Base-by-base conservation (phyloP, 2,797 vertebrate species). In the Chaunax sp. region DNA sequence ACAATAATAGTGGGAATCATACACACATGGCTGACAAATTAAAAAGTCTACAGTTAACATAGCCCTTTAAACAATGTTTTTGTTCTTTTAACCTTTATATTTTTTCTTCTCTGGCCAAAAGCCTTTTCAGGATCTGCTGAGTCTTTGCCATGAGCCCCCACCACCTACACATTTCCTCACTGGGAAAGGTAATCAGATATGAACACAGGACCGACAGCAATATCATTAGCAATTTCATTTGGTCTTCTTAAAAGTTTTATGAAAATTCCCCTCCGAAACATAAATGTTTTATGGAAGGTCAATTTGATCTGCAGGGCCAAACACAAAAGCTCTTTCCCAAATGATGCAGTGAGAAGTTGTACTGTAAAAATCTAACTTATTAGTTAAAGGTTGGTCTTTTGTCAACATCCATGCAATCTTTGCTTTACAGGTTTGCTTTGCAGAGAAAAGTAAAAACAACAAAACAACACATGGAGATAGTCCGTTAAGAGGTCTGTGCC, bases 251-350 rank as follows among this genome's bases (percentile, higher is more conserved):
- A 73, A 78, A 76, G 28, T 71, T 81, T 87, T 69, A 78, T 81
- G 64, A 76, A 87, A 79, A 73, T 51, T 66, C 70, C 35, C 46
- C 41, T 60, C 8, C 28, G 44, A 75, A 72, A 84, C 50, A 78
- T 64, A 75, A 83, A 75, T 19, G 30, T 74, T 84, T 85, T 77
- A 86, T 73, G 33, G 64, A 77, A 81, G 82, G 84, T 86, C 75
- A 75, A 40, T 78, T 82, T 72, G 28, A 66, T 82, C 65, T 82
- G 68, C 38, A 73, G 67, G 75, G 72, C 43, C 15, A 49, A 75
- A 64, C 56, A 40, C 54, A 71, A 79, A 85, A 71, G 66, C 57
- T 66, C 65, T 78, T 77, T 63, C 43, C 46, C 18, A 78, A 69
- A 68, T 64, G 23, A 55, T 46, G 19, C 9, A 51, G 64, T 14